Evolutionary conservation across 2,797 vertebrate species (phyloP).

Genomic region (Salarias fasciatus): DNA sequence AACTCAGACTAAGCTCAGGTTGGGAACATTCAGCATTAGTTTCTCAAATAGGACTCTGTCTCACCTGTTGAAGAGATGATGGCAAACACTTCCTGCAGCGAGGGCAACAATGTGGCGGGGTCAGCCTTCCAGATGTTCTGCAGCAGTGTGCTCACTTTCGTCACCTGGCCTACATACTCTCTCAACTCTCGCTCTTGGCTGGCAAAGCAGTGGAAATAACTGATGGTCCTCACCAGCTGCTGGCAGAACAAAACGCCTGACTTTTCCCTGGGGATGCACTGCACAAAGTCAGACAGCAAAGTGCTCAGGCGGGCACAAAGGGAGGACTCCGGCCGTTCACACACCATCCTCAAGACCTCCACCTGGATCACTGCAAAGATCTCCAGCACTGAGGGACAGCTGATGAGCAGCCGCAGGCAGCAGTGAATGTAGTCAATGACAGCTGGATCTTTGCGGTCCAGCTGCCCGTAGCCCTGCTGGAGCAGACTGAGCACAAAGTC

Average conservation of each 20-base stretch:
- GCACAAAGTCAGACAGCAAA: conserved; percentile 93
- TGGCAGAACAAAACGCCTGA: conserved; percentile 92
- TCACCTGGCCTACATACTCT: conserved; percentile 94
- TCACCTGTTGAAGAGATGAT: conserved; percentile 96
- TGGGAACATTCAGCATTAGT: no score
- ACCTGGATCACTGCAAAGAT: conserved; percentile 91
- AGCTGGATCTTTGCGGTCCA: conserved; percentile 88
- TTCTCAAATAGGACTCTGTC: conserved; percentile 6
- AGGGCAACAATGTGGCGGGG: conserved; percentile 91
- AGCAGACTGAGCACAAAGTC: conserved; percentile 90
- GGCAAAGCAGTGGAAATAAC: conserved; percentile 91
- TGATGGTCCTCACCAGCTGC: conserved; percentile 96
- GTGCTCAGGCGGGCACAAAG: conserved; percentile 91
- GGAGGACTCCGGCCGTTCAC: conserved; percentile 89
- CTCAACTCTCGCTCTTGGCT: conserved; percentile 90
- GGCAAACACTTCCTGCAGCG: conserved; percentile 96
- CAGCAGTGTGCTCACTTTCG: conserved; percentile 91
- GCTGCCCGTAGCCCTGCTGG: conserved; percentile 89
- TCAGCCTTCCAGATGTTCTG: conserved; percentile 96
- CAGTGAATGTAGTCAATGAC: conserved; percentile 94
- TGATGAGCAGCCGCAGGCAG: conserved; percentile 93
- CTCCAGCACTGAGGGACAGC: conserved; percentile 95
- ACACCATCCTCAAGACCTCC: conserved; percentile 92
- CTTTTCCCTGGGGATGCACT: conserved; percentile 94
- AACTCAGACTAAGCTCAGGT: no score